These are phyloP conservation scores for Protobothrops mucrosquamatus DNA, from an alignment of 2,113 vertebrate species.

Conservation along the genomic window DNA sequence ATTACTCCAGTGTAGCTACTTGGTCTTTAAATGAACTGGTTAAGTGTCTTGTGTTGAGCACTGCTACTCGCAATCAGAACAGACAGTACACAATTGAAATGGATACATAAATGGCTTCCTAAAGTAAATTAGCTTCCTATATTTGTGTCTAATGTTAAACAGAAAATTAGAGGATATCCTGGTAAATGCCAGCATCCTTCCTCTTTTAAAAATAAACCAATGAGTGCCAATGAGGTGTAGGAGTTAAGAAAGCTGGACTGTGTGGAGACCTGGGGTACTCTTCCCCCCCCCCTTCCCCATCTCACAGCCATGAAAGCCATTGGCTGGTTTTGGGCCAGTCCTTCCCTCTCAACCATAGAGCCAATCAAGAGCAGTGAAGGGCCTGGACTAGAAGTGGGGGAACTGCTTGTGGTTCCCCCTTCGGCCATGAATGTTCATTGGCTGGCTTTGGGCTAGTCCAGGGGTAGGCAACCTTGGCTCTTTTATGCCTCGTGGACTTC, in stretches of 20 bases:
- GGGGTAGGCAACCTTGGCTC: no score
- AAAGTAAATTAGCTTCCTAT: neutral
- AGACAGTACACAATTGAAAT: neutral
- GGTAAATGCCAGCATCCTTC: neutral
- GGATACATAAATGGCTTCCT: neutral
- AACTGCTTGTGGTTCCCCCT: neutral
- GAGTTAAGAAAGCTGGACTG: neutral
- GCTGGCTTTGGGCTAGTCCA: neutral
- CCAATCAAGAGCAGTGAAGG: neutral
- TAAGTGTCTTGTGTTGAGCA: neutral
- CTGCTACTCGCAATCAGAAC: neutral
- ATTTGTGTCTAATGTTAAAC: neutral
- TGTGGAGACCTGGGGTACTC: neutral
- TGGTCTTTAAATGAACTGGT: neutral
- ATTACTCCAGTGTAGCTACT: neutral
- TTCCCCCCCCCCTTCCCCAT: neutral
- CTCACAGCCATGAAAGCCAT: neutral
- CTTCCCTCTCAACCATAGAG: neutral
- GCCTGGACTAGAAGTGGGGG: neutral
- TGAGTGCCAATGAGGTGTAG: neutral
- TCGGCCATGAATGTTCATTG: neutral
- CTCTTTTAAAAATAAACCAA: neutral
- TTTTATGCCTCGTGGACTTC: no score
- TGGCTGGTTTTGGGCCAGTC: neutral
- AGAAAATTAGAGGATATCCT: neutral